Evolutionary conservation across 2,888 invertebrate genomes (phyloP).

Genomic region (Drosophila histrio): DNA sequence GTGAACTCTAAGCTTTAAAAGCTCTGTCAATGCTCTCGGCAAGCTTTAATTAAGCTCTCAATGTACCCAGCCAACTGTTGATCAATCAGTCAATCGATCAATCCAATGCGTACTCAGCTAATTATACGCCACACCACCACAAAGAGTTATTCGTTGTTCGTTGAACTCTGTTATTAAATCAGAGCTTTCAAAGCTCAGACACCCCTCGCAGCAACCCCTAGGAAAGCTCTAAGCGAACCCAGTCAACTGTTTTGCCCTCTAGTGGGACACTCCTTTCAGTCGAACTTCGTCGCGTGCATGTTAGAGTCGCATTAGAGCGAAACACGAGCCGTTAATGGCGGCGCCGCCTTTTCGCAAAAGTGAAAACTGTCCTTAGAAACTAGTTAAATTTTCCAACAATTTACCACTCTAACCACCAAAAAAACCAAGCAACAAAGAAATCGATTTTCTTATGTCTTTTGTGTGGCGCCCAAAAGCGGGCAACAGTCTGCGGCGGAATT

Average conservation of each 20-base stretch:
- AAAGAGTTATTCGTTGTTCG: constrained; percentile 8
- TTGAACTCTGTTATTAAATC: constrained; percentile 35
- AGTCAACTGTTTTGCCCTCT: constrained; percentile 28
- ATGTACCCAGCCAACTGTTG: too few relatives aligned
- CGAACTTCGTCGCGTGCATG: constrained; percentile 66
- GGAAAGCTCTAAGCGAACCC: constrained; percentile 33
- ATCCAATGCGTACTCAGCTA: too few relatives aligned
- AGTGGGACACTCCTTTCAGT: constrained; percentile 71
- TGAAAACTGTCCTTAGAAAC: constrained; percentile 39
- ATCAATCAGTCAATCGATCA: too few relatives aligned
- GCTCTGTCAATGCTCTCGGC: too few relatives aligned
- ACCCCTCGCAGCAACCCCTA: constrained; percentile 14
- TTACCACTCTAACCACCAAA: background rate
- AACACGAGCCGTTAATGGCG: constrained; percentile 49
- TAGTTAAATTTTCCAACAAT: constrained; percentile 11
- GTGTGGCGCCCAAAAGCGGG: constrained; percentile 59
- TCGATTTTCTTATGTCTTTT: constrained; percentile 49
- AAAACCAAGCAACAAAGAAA: constrained; percentile 24
- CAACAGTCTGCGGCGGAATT: constrained; percentile 42
- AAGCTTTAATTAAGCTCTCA: too few relatives aligned
- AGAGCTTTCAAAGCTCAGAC: constrained; percentile 47
- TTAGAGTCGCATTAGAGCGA: constrained; percentile 63
- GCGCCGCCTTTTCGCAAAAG: constrained; percentile 14
- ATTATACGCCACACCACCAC: background rate
- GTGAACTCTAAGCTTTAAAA: too few relatives aligned